Percentiles rank a stretch among this genome's conserved stretches.
phyloP scores from a whole-genome alignment of 2,888 invertebrate genomes.

The Herminia tarsipennalis region DNA sequence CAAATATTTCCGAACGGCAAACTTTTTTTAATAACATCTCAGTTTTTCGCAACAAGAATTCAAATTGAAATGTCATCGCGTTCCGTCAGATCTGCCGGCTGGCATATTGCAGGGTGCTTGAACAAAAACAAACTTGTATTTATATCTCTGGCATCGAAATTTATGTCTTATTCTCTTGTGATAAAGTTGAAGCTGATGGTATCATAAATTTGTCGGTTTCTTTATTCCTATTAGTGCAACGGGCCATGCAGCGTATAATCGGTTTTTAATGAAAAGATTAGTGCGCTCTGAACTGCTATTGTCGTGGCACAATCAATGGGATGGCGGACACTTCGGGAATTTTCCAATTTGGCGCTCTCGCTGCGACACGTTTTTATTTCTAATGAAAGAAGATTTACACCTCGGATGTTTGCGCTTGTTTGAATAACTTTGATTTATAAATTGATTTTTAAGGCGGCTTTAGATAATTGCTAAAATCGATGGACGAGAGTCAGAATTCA shows the following conservation, averaged over 20 bases:
- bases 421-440: conserved; percentile 20
- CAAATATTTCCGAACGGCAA: conserved; percentile 55
- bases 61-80: conserved; percentile 83
- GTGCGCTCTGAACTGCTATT: conserved; percentile 68
- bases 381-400: conserved; percentile 43
- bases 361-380: conserved; percentile 55
- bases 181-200: conserved; percentile 40
- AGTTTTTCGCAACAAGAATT: conserved; percentile 70
- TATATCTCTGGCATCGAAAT: conserved; percentile 27
- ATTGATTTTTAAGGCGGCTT: background rate
- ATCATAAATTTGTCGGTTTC: conserved; percentile 48
- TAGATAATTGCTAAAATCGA: too few relatives aligned
- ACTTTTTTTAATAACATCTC: conserved; percentile 68
- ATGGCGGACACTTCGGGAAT: conserved; percentile 74
- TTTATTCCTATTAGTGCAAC: conserved; percentile 81
- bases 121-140: conserved; percentile 36
- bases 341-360: conserved; percentile 73
- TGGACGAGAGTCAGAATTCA: too few relatives aligned
- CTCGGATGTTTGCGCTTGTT: conserved; percentile 31
- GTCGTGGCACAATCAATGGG: conserved; percentile 71
- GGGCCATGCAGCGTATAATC: conserved; percentile 81
- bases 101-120: conserved; percentile 69
- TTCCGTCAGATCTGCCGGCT: conserved; percentile 59
- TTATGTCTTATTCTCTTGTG: conserved; percentile 38
- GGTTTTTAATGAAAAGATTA: conserved; percentile 86